Evolutionary conservation across 92 coral and sea anemone species (phyloP), one percentile per base, ranked within the genome.

Genomic region (Palythoa grandiflora): DNA sequence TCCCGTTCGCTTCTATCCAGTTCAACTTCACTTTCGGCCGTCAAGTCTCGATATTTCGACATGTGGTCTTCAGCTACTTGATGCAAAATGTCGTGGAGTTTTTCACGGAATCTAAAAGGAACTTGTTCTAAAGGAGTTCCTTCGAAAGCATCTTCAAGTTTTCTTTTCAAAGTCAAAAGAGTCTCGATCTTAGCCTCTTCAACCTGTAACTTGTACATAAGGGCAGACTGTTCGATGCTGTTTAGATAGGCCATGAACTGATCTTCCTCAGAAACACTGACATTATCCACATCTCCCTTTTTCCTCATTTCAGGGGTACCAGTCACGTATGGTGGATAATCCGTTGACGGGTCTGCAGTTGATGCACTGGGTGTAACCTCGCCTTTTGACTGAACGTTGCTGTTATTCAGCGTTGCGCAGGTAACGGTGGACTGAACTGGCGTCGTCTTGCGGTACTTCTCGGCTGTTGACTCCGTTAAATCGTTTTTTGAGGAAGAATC

Each of bases 181-280:
- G 99, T 97, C 21, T 97, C 99, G 9, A 97, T 91, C 63, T 97
- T 97, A 1, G 99, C 98, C 80, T 95, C 96, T 76, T 97, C 99
- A 36, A 97, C 96, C 70, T 95, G 98, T 14, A 96, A 89, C 83
- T 95, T 94, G 84, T 93, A 93, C 79, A 90, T 96, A 14, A 97
- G 84, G 16, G 99, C 98, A 14, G 95, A 93, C 75, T 93, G 96
- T 77, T 97, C 99, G 63, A 97, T 97, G 7, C 97, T 91, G 90
- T 97, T 94, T 73, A 97, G 66, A 83, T 97, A 97, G 90, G 94
- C 55, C 94, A 97, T 93, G 55, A 97, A 94, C 57, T 93, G 98
- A 75, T 97, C 99, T 50, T 94, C 96, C 78, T 73, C 90, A 14
- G 86, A 68, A 38, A 66, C 47, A 37, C 76, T 51, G 19, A 14